A percentile compares a stretch with the other conserved stretches of the same genome.
Conservation (phyloP, 2,113 vertebrate genomes). For the Amia ocellicauda region DNA sequence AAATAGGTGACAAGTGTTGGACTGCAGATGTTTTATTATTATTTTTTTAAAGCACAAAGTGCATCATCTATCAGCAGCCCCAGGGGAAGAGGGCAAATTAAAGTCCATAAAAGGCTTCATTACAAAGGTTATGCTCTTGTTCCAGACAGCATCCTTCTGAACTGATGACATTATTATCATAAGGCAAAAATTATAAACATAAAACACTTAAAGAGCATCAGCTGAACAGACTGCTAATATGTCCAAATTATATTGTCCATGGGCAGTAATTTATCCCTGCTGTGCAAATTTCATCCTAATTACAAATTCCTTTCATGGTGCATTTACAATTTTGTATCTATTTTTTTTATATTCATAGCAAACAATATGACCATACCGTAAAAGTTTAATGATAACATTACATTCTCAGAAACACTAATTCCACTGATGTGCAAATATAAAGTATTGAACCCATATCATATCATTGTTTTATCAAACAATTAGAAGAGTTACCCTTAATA, state of each 20-base stretch:
- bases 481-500: no score
- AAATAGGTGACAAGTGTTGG: no score
- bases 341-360: no score
- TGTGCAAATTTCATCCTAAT: conserved; percentile 6
- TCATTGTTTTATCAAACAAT: no score
- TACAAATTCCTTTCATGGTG: not conserved
- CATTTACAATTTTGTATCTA: no score
- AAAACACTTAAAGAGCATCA: conserved; percentile 47
- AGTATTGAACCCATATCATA: no score
- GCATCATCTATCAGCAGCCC: conserved; percentile 52
- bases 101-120: conserved; percentile 61
- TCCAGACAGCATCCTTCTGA: conserved; percentile 53
- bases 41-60: conserved; percentile 56
- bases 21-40: no score
- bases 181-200: conserved; percentile 48
- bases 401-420: no score
- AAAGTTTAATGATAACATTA: no score
- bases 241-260: conserved; percentile 62
- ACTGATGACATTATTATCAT: conserved; percentile 34
- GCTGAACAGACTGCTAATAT: conserved; percentile 50
- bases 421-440: no score
- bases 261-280: conserved; percentile 55
- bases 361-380: no score
- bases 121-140: conserved; percentile 58
- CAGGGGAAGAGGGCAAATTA: conserved; percentile 54